These are phyloP conservation scores for Heliconius hortense DNA, from an alignment of 2,888 invertebrate genomes.

Conservation along the genomic window DNA sequence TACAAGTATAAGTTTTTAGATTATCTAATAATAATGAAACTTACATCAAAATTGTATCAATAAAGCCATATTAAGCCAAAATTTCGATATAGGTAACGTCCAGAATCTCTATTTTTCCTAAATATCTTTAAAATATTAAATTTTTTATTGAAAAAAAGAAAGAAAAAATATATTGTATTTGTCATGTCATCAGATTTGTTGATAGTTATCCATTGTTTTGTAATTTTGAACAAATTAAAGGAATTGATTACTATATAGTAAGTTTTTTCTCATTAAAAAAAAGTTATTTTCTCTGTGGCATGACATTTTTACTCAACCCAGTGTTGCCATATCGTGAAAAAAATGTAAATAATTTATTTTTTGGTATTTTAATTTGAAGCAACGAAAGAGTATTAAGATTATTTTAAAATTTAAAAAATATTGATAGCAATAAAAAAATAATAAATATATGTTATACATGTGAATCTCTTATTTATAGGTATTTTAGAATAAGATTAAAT, in stretches of 20 bases:
- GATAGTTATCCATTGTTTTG: background rate
- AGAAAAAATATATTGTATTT: slow-evolving; percentile 3
- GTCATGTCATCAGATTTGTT: slow-evolving; percentile 20
- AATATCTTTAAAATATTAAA: slow-evolving; percentile 3
- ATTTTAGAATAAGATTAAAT: background rate
- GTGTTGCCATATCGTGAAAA: slow-evolving; percentile 29
- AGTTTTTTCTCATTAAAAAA: background rate
- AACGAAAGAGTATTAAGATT: slow-evolving; percentile 24
- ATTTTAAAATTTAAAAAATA: slow-evolving; percentile 18
- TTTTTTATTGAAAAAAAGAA: slow-evolving; percentile 7
- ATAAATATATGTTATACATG: slow-evolving; percentile 35
- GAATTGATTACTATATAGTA: slow-evolving; percentile 8
- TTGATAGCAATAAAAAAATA: slow-evolving; percentile 26
- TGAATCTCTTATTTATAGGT: slow-evolving; percentile 4
- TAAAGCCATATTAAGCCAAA: slow-evolving; percentile 6
- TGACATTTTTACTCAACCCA: slow-evolving; percentile 16
- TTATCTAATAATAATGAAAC: background rate
- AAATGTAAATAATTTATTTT: slow-evolving; percentile 30
- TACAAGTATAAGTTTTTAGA: background rate
- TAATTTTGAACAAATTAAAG: background rate
- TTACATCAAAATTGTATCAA: background rate
- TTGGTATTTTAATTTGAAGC: slow-evolving; percentile 19
- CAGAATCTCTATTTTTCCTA: slow-evolving; percentile 35
- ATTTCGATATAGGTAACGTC: background rate
- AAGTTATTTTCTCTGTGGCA: slow-evolving; percentile 7